Base-by-base conservation (phyloP, 2,113 vertebrate species). In the Upupa epops region DNA sequence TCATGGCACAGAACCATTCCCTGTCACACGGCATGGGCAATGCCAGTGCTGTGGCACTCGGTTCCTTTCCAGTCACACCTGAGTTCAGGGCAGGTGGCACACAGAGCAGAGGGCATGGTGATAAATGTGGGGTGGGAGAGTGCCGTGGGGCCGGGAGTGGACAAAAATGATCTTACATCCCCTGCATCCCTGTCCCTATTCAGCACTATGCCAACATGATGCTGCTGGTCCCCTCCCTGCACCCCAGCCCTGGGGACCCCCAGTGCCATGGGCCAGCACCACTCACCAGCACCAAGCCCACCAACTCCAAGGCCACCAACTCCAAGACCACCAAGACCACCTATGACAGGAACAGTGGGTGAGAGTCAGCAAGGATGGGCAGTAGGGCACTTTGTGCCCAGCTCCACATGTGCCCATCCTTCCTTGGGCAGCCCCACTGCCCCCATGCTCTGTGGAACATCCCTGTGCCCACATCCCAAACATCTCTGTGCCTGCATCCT, bases 211-310 rank as follows among this genome's bases (percentile, higher is more conserved):
- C 28, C 48, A 55, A 60, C 20, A 20, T 6, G 5, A 17, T 0
- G 1, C 66, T 49, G 32, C 46, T 11, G 3, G 61, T 72, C 58
- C 11, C 13, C n/a, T 80, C 42, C 78, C 69, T 10, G 46, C n/a
- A 15, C 34, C 65, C 68, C 72, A 71, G 34, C 54, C 68, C 56
- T 6, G 63, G 29, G 31, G 25, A 70, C 15, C 42, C 70, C 61
- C 17, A 2, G 3, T 1, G 3, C 45, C 8, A 3, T 14, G 22
- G 34, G 16, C n/a, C 79, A 76, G 63, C 74, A 20, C 46, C 87
- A 93, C 92, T 94, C 73, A 95, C 94, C 94, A 72, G 63, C 80
- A 82, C 96, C 96, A 0, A 96, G 93, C 13, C 96, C 92, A 59
- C 95, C 96, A 7, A 40, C 70, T 52, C 88, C 93, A 2, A 95